Percentiles rank a stretch among this genome's conserved stretches.
These are phyloP conservation scores for Falco biarmicus DNA, from an alignment of 2,797 vertebrate species.

Conservation along the genomic window DNA sequence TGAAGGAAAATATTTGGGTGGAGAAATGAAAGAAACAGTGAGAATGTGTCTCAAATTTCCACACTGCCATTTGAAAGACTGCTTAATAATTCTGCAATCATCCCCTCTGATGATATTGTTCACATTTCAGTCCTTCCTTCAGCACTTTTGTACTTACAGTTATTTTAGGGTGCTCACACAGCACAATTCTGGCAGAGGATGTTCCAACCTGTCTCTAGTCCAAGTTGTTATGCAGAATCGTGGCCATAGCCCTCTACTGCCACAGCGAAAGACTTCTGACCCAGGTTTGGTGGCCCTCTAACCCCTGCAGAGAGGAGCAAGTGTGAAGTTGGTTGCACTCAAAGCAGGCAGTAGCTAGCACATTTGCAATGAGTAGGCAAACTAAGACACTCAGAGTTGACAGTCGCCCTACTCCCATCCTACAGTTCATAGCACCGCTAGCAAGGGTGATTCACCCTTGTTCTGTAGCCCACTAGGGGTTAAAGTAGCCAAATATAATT, in stretches of 20 bases:
- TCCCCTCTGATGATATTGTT: not conserved
- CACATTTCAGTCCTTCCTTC: not conserved
- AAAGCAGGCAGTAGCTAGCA: not conserved
- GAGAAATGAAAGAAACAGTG: not conserved
- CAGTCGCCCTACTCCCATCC: not conserved
- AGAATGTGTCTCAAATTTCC: not conserved
- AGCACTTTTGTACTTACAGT: not conserved
- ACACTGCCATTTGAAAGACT: not conserved
- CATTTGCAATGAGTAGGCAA: not conserved
- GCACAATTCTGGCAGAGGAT: not conserved
- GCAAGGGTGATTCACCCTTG: not conserved
- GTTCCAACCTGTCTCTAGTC: not conserved
- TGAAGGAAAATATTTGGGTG: not conserved
- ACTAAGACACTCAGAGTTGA: accelerated
- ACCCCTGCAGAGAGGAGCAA: not conserved
- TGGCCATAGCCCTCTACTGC: not conserved
- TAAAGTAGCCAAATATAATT: not conserved
- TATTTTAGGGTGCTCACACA: not conserved
- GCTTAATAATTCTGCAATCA: not conserved
- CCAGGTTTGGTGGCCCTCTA: not conserved
- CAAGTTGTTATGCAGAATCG: not conserved
- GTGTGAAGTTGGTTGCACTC: not conserved
- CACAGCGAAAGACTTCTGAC: not conserved
- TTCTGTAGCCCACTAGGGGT: not conserved
- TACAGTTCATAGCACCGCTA: not conserved